These are phyloP conservation scores for Lepilemur ruficaudatus DNA, from an alignment of 2,797 vertebrate genomes.

Conservation along the genomic window DNA sequence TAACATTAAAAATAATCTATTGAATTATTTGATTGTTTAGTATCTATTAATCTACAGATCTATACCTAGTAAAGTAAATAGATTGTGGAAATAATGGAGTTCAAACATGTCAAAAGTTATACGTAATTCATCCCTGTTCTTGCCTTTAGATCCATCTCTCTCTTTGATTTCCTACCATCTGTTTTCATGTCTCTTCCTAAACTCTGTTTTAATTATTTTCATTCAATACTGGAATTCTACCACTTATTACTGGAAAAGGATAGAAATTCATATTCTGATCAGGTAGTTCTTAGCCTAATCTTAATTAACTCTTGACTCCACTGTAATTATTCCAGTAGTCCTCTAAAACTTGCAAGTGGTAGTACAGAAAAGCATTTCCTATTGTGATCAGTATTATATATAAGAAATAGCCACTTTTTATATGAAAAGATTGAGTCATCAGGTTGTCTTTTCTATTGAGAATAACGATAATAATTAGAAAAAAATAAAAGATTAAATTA, in stretches of 20 bases:
- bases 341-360: slow-evolving; percentile 21
- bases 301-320: neutral
- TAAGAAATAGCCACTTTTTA: slow-evolving; percentile 9
- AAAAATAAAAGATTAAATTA: slow-evolving; percentile 40
- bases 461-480: slow-evolving; percentile 9
- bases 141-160: neutral
- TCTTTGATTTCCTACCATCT: slow-evolving; percentile 9
- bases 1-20: slow-evolving; percentile 10
- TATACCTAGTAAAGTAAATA: neutral
- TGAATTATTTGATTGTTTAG: slow-evolving; percentile 14
- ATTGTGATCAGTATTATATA: neutral
- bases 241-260: neutral
- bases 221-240: slow-evolving; percentile 16
- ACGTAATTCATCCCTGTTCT: slow-evolving; percentile 13
- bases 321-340: neutral
- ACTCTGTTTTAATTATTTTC: slow-evolving; percentile 19
- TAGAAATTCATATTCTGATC: slow-evolving; percentile 32
- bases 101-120: neutral
- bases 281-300: neutral
- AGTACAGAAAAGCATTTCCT: slow-evolving; percentile 37
- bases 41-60: neutral
- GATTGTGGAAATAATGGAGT: neutral
- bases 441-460: slow-evolving; percentile 23
- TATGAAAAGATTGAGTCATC: neutral
- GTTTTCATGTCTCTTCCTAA: slow-evolving; percentile 8